Conservation (phyloP, 2,113 vertebrate genomes). For the Cygnus atratus region DNA sequence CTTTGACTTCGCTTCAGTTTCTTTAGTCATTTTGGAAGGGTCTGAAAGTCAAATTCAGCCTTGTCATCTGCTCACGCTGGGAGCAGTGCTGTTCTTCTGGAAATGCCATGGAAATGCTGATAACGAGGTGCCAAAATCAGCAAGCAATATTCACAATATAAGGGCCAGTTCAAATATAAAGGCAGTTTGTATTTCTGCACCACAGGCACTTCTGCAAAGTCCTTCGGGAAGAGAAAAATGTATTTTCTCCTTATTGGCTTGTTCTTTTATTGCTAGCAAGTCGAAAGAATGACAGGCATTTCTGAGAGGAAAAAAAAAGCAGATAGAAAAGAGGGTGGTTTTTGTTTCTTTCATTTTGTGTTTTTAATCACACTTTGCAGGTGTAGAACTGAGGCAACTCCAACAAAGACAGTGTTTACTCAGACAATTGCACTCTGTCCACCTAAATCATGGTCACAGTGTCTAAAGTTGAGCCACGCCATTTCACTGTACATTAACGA, state of each 20-base stretch:
- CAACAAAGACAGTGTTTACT: not conserved
- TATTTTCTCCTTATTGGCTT: not conserved
- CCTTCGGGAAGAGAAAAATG: slow-evolving; percentile 5
- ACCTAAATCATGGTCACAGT: not conserved
- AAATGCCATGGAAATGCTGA: slow-evolving; percentile 3
- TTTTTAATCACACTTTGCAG: not conserved
- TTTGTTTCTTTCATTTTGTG: not conserved
- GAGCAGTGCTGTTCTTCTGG: slow-evolving; percentile 19
- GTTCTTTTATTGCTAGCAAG: not conserved
- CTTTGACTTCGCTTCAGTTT: slow-evolving; percentile 2
- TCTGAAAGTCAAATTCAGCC: slow-evolving; percentile 33
- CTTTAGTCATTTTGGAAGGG: not conserved
- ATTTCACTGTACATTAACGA: not conserved
- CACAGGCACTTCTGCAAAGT: slow-evolving; percentile 1
- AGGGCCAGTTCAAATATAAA: slow-evolving; percentile 22
- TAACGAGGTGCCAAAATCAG: slow-evolving; percentile 36
- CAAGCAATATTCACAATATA: slow-evolving; percentile 24
- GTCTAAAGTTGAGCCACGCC: not conserved
- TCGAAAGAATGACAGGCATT: not conserved
- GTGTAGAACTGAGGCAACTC: not conserved
- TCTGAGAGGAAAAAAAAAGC: not conserved
- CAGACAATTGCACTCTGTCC: not conserved
- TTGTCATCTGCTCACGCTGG: slow-evolving; percentile 33
- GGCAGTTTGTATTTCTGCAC: slow-evolving; percentile 17
- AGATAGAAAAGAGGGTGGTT: not conserved